These are phyloP conservation scores for Cacatua alba DNA, from an alignment of 2,113 vertebrate species.

Conservation along the genomic window DNA sequence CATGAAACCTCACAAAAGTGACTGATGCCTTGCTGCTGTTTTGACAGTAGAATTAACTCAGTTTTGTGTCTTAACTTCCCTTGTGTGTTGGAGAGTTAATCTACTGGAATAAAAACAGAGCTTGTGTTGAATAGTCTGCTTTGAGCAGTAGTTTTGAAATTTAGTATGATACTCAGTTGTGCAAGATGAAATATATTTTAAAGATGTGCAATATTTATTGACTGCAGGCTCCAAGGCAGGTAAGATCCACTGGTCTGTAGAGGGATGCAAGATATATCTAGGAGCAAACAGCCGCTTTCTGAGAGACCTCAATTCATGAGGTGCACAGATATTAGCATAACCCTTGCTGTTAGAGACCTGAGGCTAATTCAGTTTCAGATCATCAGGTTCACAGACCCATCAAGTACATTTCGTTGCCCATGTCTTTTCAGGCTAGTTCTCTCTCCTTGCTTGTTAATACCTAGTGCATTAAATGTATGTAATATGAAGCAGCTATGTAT, in stretches of 20 bases:
- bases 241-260: neutral
- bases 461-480: neutral
- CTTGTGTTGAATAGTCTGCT: neutral
- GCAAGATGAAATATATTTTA: neutral
- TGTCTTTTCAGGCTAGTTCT: neutral
- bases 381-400: neutral
- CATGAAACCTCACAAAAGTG: neutral
- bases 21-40: slow-evolving; percentile 6
- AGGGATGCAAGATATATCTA: neutral
- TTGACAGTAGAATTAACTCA: neutral
- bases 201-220: neutral
- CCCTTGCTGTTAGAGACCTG: neutral
- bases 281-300: neutral
- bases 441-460: neutral
- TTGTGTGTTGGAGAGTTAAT: slow-evolving; percentile 12
- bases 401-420: neutral
- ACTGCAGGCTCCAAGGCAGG: neutral
- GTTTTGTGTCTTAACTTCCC: neutral
- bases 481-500: neutral
- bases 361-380: neutral
- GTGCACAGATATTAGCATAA: neutral
- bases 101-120: slow-evolving; percentile 36
- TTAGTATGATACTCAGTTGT: neutral
- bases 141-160: neutral
- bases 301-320: neutral